phyloP scores from a whole-genome alignment of 2,888 invertebrate genomes.

The Cataglyphis altisquamis region DNA sequence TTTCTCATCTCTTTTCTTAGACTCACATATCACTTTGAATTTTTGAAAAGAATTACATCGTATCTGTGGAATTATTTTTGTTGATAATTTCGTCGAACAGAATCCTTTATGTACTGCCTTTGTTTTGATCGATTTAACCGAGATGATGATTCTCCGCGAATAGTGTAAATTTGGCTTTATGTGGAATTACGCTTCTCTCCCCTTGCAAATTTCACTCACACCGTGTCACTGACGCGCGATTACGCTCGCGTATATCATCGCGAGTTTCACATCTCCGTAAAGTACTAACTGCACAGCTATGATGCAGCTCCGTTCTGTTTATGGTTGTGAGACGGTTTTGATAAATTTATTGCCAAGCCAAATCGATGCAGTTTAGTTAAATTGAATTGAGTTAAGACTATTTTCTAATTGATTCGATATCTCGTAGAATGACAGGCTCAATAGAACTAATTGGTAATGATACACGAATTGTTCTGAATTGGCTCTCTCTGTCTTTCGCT shows the following conservation, averaged over 20 bases:
- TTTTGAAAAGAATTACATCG: background rate
- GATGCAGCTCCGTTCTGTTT: slow-evolving; percentile 38
- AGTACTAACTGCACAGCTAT: slow-evolving; percentile 32
- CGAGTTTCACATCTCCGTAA: slow-evolving; percentile 24
- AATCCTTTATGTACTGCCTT: background rate
- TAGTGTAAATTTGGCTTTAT: slow-evolving; percentile 26
- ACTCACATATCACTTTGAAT: background rate
- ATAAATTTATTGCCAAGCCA: slow-evolving; percentile 43
- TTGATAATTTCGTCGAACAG: background rate
- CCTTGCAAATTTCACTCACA: slow-evolving; percentile 41
- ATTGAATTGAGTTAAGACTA: slow-evolving; percentile 42
- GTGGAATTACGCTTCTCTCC: slow-evolving; percentile 16
- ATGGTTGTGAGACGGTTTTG: slow-evolving; percentile 31
- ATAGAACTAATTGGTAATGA: slow-evolving; percentile 29
- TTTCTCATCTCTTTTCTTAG: background rate
- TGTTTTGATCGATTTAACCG: background rate
- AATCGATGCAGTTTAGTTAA: slow-evolving; percentile 38
- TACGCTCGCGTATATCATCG: slow-evolving; percentile 47
- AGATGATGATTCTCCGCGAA: slow-evolving; percentile 8
- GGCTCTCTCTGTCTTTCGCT: background rate
- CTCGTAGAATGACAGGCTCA: background rate
- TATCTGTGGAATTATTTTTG: background rate
- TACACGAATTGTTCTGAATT: background rate
- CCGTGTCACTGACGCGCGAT: slow-evolving; percentile 44
- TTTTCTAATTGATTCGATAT: slow-evolving; percentile 45